Evolutionary conservation across 2,797 vertebrate genomes (phyloP).

Genomic region (Heteromormyrus szaboi): DNA sequence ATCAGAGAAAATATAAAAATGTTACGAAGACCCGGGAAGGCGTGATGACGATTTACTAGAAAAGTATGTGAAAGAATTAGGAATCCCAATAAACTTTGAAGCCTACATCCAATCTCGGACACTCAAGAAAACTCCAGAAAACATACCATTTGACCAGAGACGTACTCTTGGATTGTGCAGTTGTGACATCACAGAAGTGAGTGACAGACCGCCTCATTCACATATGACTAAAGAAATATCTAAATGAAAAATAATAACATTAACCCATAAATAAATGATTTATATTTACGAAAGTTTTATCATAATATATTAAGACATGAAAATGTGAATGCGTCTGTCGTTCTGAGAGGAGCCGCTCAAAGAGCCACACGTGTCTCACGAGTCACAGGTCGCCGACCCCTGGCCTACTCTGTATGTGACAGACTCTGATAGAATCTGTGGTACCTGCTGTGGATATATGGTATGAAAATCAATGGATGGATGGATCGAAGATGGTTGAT

Average conservation of each 20-base stretch:
- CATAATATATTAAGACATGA: background rate
- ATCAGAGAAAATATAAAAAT: background rate
- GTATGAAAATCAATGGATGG: background rate
- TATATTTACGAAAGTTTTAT: background rate
- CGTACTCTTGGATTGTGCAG: background rate
- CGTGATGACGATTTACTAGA: background rate
- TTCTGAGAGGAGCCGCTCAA: background rate
- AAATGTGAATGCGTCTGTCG: background rate
- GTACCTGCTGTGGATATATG: background rate
- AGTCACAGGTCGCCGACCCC: background rate
- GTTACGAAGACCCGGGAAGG: background rate
- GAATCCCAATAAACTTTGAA: background rate
- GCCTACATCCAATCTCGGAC: background rate
- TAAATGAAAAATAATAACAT: background rate
- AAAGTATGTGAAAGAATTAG: background rate
- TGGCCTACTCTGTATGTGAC: background rate
- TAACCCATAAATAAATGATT: background rate
- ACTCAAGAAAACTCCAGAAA: background rate
- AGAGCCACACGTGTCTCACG: background rate
- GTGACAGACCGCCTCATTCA: background rate
- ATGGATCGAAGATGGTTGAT: background rate
- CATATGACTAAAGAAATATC: background rate
- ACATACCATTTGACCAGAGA: background rate
- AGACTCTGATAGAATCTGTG: background rate
- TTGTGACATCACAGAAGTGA: background rate